Evolutionary conservation across 92 coral and sea anemone species (phyloP), one percentile per base, ranked within the genome.

Genomic region (Heteractis magnifica): DNA sequence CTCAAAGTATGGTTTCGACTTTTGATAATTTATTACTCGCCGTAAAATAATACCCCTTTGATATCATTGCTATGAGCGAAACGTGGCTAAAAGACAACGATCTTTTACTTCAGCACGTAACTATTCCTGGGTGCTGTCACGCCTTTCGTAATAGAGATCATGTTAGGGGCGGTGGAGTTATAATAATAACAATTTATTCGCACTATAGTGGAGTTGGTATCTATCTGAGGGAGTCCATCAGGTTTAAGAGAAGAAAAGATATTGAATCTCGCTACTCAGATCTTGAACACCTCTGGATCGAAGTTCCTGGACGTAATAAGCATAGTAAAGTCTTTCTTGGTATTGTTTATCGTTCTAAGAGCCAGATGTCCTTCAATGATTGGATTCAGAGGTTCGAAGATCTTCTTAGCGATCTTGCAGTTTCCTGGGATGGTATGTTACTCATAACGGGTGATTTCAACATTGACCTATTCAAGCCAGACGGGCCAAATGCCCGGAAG

Each of bases 241-340:
- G 7, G 5, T 62, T 62, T 62, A 62, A 62, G 9, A 16, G 70
- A 62, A 62, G 70, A 62, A 13, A 55, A 1, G 62, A 56, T 56
- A 56, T 56, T 11, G 62, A 56, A 13, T 8, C 14, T 4, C 62
- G 13, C 13, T 11, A 56, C 14, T 11, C 62, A 56, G 3, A 56
- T 56, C 1, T 56, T 11, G 88, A 88, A 72, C 91, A 83, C 55
- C 65, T 88, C 13, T 83, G 81, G 82, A 26, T 88, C 44, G 82
- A 88, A 81, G 72, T 88, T 51, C 91, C 77, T 0, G 84, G 83
- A 53, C 78, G 72, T 23, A 83, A 76, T 78, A 83, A 77, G 20
- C 79, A 65, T 19, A 88, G 88, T 18, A 88, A 79, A 56, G 65
- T 88, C 51, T 77, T 84, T 18, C 70, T 86, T 55, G 87, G 89